Conservation (phyloP, 2,888 invertebrate genomes). For the Gibbula magus region DNA sequence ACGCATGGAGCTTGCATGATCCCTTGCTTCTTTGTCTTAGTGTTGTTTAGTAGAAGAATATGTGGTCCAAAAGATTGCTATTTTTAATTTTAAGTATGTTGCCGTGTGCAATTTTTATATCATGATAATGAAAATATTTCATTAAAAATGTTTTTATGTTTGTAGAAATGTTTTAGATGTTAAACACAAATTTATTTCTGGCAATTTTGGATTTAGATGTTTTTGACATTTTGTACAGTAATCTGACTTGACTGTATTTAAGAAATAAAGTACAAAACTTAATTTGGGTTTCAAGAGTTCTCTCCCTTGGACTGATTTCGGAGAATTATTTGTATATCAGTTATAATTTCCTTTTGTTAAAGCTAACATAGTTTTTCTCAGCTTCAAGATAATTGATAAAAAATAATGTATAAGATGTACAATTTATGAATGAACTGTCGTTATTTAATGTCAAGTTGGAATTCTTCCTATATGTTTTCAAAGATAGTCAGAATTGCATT, state of each 20-base stretch:
- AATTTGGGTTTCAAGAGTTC: too few species aligned
- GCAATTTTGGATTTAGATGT: background rate
- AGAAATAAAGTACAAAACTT: too few species aligned
- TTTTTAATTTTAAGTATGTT: background rate
- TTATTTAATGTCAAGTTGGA: too few species aligned
- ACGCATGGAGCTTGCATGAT: background rate
- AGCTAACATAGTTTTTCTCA: background rate
- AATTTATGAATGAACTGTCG: background rate
- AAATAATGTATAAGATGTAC: background rate
- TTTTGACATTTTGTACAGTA: background rate
- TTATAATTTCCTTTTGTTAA: background rate
- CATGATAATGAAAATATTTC: too few species aligned
- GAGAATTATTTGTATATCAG: too few species aligned
- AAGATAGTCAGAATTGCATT: too few species aligned
- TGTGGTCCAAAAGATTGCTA: background rate
- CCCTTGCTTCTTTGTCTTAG: background rate
- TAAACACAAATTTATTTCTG: background rate
- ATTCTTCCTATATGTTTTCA: too few species aligned
- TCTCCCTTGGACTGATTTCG: too few species aligned
- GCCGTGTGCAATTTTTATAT: too few species aligned
- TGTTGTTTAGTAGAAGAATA: background rate
- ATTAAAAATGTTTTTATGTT: background rate
- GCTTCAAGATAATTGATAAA: background rate
- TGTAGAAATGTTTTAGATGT: background rate
- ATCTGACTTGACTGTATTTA: background rate